Percentiles rank a stretch among this genome's conserved stretches.
phyloP scores from a whole-genome alignment of 2,888 invertebrate species.

The Caenorhabditis macrosperma region DNA sequence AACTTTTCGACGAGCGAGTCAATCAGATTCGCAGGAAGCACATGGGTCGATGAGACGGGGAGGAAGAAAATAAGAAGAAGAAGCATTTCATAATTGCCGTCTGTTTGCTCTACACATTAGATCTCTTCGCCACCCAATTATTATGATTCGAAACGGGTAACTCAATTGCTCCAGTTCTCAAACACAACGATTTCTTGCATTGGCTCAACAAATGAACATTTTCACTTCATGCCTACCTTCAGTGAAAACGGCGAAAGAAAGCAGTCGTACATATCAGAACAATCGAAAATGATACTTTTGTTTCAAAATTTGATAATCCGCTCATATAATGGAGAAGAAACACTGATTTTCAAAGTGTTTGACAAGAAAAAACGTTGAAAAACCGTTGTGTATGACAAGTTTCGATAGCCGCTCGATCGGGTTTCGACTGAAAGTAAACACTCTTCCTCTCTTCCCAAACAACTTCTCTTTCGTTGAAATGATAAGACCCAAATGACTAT shows the following conservation, averaged over 20 bases:
- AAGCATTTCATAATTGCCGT: constrained; percentile 41
- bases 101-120: constrained; percentile 52
- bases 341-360: background rate
- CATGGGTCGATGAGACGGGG: constrained; percentile 22
- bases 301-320: too few species aligned
- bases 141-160: constrained; percentile 53
- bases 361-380: background rate
- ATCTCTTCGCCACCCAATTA: constrained; percentile 48
- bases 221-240: constrained; percentile 25
- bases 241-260: background rate
- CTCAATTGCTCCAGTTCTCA: constrained; percentile 33
- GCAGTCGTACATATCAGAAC: background rate
- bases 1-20: constrained; percentile 88
- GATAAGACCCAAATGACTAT: constrained; percentile 43
- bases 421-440: constrained; percentile 46
- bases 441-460: constrained; percentile 2
- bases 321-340: background rate
- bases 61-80: constrained; percentile 21
- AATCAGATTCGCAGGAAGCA: constrained; percentile 23
- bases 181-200: constrained; percentile 28
- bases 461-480: constrained; percentile 6
- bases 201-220: constrained; percentile 36
- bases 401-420: constrained; percentile 23
- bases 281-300: too few species aligned
- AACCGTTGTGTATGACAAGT: constrained; percentile 19